phyloP scores from a whole-genome alignment of 1,140 invertebrate genomes.

The Drosophila erecta region DNA sequence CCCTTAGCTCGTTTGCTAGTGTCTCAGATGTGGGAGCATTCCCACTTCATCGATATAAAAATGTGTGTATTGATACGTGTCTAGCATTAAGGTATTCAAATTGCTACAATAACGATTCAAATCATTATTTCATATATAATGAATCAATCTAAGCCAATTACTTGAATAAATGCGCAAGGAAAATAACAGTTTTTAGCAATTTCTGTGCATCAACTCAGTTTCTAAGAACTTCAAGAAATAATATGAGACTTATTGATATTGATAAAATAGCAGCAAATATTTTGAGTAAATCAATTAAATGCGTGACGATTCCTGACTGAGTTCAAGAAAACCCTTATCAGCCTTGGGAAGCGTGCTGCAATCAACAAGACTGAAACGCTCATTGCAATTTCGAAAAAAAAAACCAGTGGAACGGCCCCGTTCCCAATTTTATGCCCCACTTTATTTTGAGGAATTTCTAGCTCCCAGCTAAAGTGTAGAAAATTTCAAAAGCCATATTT shows the following conservation, averaged over 20 bases:
- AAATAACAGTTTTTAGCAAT: neutral
- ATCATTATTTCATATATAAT: no score
- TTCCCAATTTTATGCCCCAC: neutral
- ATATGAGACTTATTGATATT: no score
- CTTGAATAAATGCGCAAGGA: no score
- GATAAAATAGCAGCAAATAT: no score
- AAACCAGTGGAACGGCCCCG: neutral
- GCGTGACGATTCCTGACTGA: neutral
- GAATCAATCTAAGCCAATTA: no score
- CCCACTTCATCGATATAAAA: no score
- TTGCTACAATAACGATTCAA: neutral
- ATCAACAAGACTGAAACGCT: constrained; percentile 8
- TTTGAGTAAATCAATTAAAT: neutral
- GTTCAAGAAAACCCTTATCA: constrained; percentile 8
- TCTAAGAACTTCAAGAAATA: no score
- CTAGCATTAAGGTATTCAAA: no score
- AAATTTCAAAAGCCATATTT: neutral
- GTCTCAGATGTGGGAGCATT: neutral
- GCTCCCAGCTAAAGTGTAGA: neutral
- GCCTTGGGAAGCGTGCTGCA: constrained; percentile 5
- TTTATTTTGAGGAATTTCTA: neutral
- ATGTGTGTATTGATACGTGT: no score
- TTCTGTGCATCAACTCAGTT: no score
- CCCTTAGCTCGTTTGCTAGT: neutral
- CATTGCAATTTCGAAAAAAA: constrained; percentile 6